phyloP scores from a whole-genome alignment of 2,888 invertebrate species.

The Esperia sulphurella region DNA sequence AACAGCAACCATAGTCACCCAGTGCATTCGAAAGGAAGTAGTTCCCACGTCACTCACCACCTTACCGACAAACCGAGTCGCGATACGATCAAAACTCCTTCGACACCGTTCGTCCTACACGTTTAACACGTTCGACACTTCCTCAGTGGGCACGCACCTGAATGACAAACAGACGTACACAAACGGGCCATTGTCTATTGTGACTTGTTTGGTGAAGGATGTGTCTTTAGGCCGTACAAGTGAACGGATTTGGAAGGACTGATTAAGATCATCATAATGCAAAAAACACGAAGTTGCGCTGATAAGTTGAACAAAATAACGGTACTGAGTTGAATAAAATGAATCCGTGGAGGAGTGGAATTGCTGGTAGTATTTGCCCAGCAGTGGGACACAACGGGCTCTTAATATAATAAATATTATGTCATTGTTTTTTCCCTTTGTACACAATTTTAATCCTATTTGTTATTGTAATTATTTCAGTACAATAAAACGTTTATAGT shows the following conservation, averaged over 20 bases:
- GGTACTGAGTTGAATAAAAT: too few species aligned
- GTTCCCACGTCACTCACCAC: conserved; percentile 11
- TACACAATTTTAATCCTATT: too few species aligned
- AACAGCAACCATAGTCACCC: neutral
- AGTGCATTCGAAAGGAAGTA: conserved; percentile 5
- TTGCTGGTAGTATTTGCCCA: too few species aligned
- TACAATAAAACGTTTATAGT: too few species aligned
- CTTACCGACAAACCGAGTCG: conserved; percentile 6
- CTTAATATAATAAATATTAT: too few species aligned
- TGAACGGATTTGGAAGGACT: conserved; percentile 4
- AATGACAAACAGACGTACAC: conserved; percentile 55
- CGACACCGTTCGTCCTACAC: conserved; percentile 13
- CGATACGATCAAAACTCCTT: conserved; percentile 7
- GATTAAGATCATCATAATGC: neutral
- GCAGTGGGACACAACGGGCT: too few species aligned
- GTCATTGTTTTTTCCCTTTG: too few species aligned
- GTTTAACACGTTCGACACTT: conserved; percentile 39
- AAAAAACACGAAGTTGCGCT: too few species aligned
- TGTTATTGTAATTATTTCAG: too few species aligned
- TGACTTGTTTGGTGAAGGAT: conserved; percentile 23
- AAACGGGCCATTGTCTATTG: conserved; percentile 53
- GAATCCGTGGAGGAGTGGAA: too few species aligned
- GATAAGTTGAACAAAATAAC: too few species aligned
- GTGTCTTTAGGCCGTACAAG: conserved; percentile 26
- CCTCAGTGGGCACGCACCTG: conserved; percentile 45